Evolutionary conservation across 2,113 vertebrate genomes (phyloP).

Genomic region (Ageneiosus marmoratus): DNA sequence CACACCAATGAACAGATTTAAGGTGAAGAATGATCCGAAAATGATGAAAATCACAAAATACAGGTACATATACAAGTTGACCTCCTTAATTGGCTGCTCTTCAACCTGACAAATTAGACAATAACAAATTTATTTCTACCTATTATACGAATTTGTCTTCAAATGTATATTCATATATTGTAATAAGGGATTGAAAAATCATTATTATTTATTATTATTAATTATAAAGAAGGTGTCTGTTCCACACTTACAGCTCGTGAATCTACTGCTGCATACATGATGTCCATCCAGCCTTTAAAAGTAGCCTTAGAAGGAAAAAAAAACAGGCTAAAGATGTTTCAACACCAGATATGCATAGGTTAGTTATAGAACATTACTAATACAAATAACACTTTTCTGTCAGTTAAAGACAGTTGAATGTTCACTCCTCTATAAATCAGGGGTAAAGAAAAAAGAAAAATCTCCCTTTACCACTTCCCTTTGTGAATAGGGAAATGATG

Average conservation of each 20-base stretch:
- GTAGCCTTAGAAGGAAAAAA: constrained; percentile 80
- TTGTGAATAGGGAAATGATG: background rate
- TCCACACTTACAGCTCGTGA: constrained; percentile 81
- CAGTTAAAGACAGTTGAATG: no score
- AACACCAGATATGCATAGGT: background rate
- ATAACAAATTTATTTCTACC: background rate
- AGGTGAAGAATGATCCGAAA: constrained; percentile 96
- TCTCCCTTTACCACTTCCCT: background rate
- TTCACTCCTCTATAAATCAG: no score
- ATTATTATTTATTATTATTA: background rate
- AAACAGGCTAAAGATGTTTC: background rate
- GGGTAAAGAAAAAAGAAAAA: background rate
- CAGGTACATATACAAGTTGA: constrained; percentile 95
- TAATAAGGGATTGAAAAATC: background rate
- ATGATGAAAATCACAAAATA: constrained; percentile 96
- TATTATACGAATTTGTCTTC: background rate
- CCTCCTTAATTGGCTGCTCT: constrained; percentile 81
- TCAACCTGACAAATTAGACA: constrained; percentile 64
- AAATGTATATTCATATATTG: background rate
- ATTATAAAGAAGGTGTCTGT: background rate
- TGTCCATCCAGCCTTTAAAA: constrained; percentile 98
- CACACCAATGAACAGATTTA: constrained; percentile 97
- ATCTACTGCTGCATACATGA: constrained; percentile 95
- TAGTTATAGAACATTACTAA: background rate
- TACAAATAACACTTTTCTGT: background rate